These are phyloP conservation scores for Dorcus parallelipipedus DNA, from an alignment of 2,888 invertebrate genomes.

Conservation along the genomic window DNA sequence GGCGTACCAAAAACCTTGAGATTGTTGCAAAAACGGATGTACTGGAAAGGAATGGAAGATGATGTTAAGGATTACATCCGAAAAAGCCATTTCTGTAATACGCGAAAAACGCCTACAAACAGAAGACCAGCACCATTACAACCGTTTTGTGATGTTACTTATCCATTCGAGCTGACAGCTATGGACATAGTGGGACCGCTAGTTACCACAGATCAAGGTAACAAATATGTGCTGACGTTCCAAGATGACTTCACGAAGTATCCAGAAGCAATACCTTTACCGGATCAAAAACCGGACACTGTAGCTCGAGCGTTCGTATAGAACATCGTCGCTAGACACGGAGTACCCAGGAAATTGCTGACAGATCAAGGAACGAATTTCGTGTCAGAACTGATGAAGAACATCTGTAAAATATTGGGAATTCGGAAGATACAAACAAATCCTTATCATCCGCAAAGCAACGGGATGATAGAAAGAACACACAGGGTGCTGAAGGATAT, in stretches of 20 bases:
- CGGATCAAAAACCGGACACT: slow-evolving; percentile 25
- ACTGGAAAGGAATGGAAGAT: slow-evolving; percentile 27
- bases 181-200: too few species aligned
- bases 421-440: slow-evolving; percentile 30
- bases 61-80: slow-evolving; percentile 27
- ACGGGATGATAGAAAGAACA: slow-evolving; percentile 34
- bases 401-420: slow-evolving; percentile 26
- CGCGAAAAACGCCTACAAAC: slow-evolving; percentile 27
- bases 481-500: slow-evolving; percentile 32
- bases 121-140: slow-evolving; percentile 17
- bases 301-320: slow-evolving; percentile 10
- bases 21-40: slow-evolving; percentile 20
- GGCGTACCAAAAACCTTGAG: too few species aligned
- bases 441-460: slow-evolving; percentile 13
- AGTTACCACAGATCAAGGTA: too few species aligned
- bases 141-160: too few species aligned
- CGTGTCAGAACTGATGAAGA: slow-evolving; percentile 27
- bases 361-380: slow-evolving; percentile 34
- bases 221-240: too few species aligned
- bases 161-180: too few species aligned
- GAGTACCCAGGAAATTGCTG: slow-evolving; percentile 29
- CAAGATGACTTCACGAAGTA: too few species aligned
- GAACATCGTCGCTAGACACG: slow-evolving; percentile 30
- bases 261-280: slow-evolving; percentile 30
- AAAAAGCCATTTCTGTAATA: slow-evolving; percentile 29